phyloP scores from a whole-genome alignment of 2,113 vertebrate genomes.

The Entosphenus tridentatus region DNA sequence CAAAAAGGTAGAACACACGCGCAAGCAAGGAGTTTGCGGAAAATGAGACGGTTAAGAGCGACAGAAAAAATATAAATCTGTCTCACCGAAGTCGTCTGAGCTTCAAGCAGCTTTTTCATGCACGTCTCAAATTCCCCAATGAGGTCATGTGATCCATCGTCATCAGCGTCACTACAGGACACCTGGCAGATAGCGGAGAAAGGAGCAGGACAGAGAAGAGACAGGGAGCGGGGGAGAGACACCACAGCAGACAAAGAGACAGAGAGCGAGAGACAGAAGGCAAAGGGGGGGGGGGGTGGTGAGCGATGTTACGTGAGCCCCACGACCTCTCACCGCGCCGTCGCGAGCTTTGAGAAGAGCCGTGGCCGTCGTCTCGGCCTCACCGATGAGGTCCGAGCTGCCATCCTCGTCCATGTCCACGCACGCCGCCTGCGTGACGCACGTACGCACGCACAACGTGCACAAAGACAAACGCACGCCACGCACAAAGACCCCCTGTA shows the following conservation, averaged over 20 bases:
- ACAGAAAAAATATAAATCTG: no score
- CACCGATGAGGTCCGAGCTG: conserved; percentile 5
- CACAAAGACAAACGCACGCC: no score
- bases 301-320: no score
- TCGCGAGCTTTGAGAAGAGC: not conserved
- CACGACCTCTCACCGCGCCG: not conserved
- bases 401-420: not conserved
- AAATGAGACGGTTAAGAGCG: no score
- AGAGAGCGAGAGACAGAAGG: not conserved
- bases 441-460: no score
- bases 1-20: no score
- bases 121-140: conserved; percentile 1
- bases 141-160: conserved; percentile 6
- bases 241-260: not conserved
- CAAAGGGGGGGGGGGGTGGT: no score
- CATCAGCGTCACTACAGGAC: conserved; percentile 3
- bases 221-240: not conserved
- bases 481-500: no score
- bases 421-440: not conserved
- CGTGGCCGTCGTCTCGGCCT: conserved; percentile 1
- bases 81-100: not conserved
- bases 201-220: not conserved
- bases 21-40: no score
- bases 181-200: not conserved
- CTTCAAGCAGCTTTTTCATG: not conserved